Base-by-base conservation (phyloP, 2,797 vertebrate genomes). In the Crax fasciolata region DNA sequence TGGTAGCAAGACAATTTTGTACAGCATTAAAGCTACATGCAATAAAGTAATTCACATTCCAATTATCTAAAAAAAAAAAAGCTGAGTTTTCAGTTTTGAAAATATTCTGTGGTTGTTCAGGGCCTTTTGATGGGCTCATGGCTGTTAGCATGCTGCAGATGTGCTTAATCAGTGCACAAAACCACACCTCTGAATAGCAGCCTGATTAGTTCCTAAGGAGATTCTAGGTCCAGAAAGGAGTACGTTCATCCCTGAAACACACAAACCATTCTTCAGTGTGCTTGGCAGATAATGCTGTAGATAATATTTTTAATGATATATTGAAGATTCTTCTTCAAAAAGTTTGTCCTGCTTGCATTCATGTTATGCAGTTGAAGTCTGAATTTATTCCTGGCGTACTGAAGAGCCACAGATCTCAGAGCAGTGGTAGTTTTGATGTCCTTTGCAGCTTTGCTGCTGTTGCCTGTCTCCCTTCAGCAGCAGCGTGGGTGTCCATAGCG, bases 61-160 rank as follows among this genome's bases (percentile, higher is more conserved):
- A 84, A 0, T 87, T 80, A 32, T 10, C 35, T 63, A 35, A 35
- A 35, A 35, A 35, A 35, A 59, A 61, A 44, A 84, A 88, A 78
- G 88, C 90, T 54, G 76, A 90, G 44, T 66, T 49, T 81, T 94
- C 62, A 49, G 24, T 66, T 95, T 91, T 82, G 58, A 49, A 82
- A 81, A 30, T 62, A 23, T 3, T 68, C 73, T 54, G 14, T 79
- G 78, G 71, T 79, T 35, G 24, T 58, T 75, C 8, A 27, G 44
- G 74, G 65, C 24, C 48, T 95, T 81, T 70, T 51, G 71, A 43
- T 84, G 55, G 79, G 67, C 24, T 84, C 61, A 74, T n/a, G 17
- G 3, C 35, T 52, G 41, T 59, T 32, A 48, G 28, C 17, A 1
- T 4, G n/a, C 39, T 48, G 25, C n/a, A 18, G 7, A 0, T 9